Evolutionary conservation across 2,888 invertebrate genomes (phyloP).

Genomic region (Ophion costatus): DNA sequence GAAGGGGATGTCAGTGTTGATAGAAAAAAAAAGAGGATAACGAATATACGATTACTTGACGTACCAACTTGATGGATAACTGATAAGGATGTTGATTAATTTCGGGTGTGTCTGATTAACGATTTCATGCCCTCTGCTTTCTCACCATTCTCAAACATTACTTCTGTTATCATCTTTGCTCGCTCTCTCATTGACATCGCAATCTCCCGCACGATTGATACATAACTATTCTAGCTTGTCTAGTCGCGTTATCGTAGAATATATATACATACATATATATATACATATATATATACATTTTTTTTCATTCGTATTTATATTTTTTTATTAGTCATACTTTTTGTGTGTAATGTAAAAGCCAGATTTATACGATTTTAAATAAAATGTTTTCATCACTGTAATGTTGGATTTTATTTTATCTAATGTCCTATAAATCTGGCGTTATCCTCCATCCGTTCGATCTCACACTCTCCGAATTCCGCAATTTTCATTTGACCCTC

Average conservation of each 20-base stretch:
- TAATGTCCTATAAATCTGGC: conserved; percentile 82
- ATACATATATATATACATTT: neutral
- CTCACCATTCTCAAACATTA: conserved; percentile 10
- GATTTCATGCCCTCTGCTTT: conserved; percentile 12
- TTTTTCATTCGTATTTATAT: conserved; percentile 45
- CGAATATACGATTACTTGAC: conserved; percentile 16
- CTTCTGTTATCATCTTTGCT: neutral
- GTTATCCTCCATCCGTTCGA: conserved; percentile 49
- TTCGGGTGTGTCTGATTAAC: neutral
- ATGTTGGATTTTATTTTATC: conserved; percentile 71
- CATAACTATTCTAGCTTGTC: conserved; percentile 48
- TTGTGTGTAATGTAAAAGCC: conserved; percentile 77
- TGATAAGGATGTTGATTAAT: conserved; percentile 34
- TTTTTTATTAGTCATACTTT: conserved; percentile 7
- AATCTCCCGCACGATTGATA: conserved; percentile 50
- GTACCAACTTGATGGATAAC: conserved; percentile 36
- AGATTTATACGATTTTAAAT: conserved; percentile 82
- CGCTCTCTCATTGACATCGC: conserved; percentile 44
- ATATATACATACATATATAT: neutral
- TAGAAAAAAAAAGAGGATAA: conserved; percentile 9
- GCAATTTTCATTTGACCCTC: neutral
- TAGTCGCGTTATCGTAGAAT: conserved; percentile 58
- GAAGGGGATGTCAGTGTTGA: conserved; percentile 45
- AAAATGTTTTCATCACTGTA: conserved; percentile 74
- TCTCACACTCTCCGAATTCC: conserved; percentile 28